Percentiles rank a stretch among this genome's conserved stretches.
phyloP scores from a whole-genome alignment of 1,140 invertebrate genomes.

The Phymastichus coffea region DNA sequence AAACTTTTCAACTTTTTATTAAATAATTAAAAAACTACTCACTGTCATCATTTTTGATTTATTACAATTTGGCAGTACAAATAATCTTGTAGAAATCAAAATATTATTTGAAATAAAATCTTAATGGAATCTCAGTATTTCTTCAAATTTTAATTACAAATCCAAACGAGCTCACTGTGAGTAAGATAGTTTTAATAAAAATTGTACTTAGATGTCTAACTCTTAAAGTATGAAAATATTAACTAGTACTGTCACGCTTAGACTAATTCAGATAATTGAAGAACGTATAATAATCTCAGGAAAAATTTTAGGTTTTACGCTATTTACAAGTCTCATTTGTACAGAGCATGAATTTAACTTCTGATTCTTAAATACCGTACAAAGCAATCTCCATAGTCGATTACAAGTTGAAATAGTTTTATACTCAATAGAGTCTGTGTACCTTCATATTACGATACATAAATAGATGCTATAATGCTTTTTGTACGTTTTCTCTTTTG shows the following conservation, averaged over 20 bases:
- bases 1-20: no score
- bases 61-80: no score
- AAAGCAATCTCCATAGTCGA: constrained; percentile 5
- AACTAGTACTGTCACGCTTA: neutral
- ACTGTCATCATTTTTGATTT: no score
- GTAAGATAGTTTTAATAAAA: no score
- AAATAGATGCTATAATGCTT: constrained; percentile 18
- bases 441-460: neutral
- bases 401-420: constrained; percentile 21
- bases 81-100: no score
- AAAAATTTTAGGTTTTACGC: constrained; percentile 6
- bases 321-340: constrained; percentile 13
- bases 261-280: neutral
- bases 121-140: no score
- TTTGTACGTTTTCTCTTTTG: constrained; percentile 13
- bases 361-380: neutral
- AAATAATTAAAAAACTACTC: neutral
- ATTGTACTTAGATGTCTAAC: constrained; percentile 8
- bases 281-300: neutral
- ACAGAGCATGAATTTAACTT: constrained; percentile 13
- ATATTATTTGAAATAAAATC: no score
- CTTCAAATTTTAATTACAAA: no score
- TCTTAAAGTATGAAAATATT: neutral
- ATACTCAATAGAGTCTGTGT: constrained; percentile 9
- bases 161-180: no score